Evolutionary conservation across 1,140 invertebrate species (phyloP), one percentile per base, ranked within the genome.

Genomic region (Caenorhabditis tropicalis): DNA sequence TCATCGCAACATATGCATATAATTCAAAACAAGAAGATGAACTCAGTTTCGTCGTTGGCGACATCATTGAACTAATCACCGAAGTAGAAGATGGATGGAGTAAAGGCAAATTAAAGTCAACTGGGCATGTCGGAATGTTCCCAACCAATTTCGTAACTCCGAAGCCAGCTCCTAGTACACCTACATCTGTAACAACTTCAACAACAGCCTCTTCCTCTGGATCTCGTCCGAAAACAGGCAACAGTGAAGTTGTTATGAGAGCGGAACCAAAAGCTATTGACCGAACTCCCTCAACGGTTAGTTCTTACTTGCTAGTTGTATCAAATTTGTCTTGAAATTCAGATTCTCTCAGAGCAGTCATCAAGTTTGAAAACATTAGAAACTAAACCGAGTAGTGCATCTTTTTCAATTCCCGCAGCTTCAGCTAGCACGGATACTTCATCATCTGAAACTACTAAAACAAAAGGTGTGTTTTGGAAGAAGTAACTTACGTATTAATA

Each of bases 61-160:
- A 84, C 48, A 46, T 80, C 2, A 51, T 84, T 56, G 83, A 84
- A 39, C 9, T 82, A 10, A 60, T 84, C 2, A 39, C 2, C 7
- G 83, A 84, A 56, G 49, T 84, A 9, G 83, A 84, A 58, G 83
- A 84, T 48, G 83, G 83, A 5, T 84, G 83, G 83, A 84, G 53
- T 46, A 36, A 49, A 33, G 83, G 83, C 16, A 79, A 80, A 80
- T 16, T 65, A 7, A 58, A 49, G 10, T 39, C 49, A 9, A 84
- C 70, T 43, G 83, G 83, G 6, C 3, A 36, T 0, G 29, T 84
- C 5, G 83, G 83, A 53, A 80, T 80, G 65, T 84, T 43, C 21
- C 83, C 83, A 4, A 84, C 83, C 9, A 84, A 84, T 53, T 84
- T 84, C 48, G 79, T 81, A 0, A 9, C 36, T 21, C 10, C 15